Base-by-base conservation (phyloP, 2,797 vertebrate species). In the Spatula clypeata region DNA sequence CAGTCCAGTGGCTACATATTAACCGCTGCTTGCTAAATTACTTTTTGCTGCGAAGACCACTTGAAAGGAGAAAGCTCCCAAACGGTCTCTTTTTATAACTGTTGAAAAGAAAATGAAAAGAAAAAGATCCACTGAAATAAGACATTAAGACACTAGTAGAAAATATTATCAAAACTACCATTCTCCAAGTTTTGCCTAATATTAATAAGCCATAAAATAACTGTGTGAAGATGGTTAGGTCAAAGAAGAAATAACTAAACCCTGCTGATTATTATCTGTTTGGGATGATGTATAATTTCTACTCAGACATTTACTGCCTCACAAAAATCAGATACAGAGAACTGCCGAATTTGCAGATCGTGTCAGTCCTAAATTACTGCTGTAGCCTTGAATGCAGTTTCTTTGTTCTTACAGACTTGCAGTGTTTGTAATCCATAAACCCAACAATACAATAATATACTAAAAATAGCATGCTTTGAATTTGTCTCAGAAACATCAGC, bases 401-500 rank as follows among this genome's bases (percentile, higher is more conserved):
- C 66, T 92, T 88, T 86, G 49, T 54, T 77, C 60, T 58, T 58
- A 38, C 1, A 79, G 49, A 53, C 31, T 42, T 47, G 31, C 32
- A 71, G 54, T 4, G 3, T 71, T 79, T 76, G 47, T 16, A 76
- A 90, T 64, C 38, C 62, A 29, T 44, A 73, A 79, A 20, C 44
- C 47, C 36, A 73, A 45, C 40, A 53, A 42, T 40, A 38, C 19
- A 70, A 71, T 69, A 93, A 72, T 40, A 54, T 38, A 80, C 58
- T 64, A 88, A 96, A 95, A 88, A 88, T 76, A 95, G 47, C 36
- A 29, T 2, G 2, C 73, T 80, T 79, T 81, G 67, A 94, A 86
- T 90, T 91, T 67, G 55, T 81, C 77, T 85, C 70, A 88, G 93
- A 92, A 90, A 73, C 53, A 94, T 61, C 86, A 88, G 47, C 77